These are phyloP conservation scores for Loris lydekkerianus DNA, from an alignment of 2,797 vertebrate species.

Conservation along the genomic window DNA sequence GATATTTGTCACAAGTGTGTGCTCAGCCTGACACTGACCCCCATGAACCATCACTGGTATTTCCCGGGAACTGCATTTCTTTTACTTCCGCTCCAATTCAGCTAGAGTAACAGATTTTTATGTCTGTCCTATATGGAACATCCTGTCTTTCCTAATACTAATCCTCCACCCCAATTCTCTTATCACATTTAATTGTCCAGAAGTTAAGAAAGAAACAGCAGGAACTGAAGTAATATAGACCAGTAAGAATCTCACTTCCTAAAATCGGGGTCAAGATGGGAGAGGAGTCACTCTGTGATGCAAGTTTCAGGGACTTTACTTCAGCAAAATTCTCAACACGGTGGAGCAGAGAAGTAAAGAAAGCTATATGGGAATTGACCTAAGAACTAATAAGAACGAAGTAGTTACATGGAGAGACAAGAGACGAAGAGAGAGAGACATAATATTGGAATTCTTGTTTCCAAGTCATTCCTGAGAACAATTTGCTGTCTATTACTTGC, in stretches of 20 bases:
- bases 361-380: not conserved
- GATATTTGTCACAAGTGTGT: not conserved
- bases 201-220: not conserved
- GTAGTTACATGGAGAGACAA: not conserved
- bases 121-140: not conserved
- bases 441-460: slow-evolving; percentile 42
- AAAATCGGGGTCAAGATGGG: not conserved
- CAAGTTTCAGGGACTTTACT: not conserved
- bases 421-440: not conserved
- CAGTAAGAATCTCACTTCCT: not conserved
- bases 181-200: not conserved
- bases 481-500: slow-evolving; percentile 31
- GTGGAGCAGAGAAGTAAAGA: not conserved
- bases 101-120: slow-evolving; percentile 2
- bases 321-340: not conserved
- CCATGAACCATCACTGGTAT: not conserved
- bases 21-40: slow-evolving; percentile 26
- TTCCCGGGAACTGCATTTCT: slow-evolving; percentile 2
- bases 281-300: not conserved
- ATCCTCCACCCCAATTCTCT: not conserved
- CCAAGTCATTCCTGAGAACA: not conserved
- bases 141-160: not conserved
- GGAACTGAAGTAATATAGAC: not conserved
- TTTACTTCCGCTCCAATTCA: not conserved
- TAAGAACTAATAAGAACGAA: slow-evolving; percentile 8